Percentiles rank a stretch among this genome's conserved stretches.
These are phyloP conservation scores for Mechanitis mazaeus DNA, from an alignment of 2,888 invertebrate species.

Conservation along the genomic window DNA sequence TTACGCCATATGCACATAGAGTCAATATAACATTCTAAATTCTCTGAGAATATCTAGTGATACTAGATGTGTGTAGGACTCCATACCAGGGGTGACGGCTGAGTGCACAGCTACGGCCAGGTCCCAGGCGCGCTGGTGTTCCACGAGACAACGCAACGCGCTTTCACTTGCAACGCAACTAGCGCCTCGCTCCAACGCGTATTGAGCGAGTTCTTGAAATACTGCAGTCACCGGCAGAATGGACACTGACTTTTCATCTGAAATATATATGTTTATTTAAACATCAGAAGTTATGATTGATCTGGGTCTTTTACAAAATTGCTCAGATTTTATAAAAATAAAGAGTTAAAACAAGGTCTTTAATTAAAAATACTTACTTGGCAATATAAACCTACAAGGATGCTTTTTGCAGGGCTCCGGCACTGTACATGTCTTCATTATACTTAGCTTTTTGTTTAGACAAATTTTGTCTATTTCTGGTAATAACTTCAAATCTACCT, in stretches of 20 bases:
- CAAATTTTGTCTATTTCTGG: conserved; percentile 40
- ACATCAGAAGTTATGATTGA: not conserved
- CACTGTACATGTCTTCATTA: conserved; percentile 37
- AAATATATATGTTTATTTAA: not conserved
- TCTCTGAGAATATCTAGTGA: not conserved
- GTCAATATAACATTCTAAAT: too few relatives aligned
- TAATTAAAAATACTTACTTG: conserved; percentile 43
- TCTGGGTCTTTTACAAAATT: not conserved
- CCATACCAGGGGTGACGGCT: conserved; percentile 37
- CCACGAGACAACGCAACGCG: conserved; percentile 49
- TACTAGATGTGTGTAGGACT: not conserved
- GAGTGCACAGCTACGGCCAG: conserved; percentile 48
- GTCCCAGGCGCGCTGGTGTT: conserved; percentile 44
- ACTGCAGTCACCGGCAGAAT: conserved; percentile 50
- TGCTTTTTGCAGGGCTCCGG: conserved; percentile 60
- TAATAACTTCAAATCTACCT: conserved; percentile 49
- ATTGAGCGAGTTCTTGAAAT: conserved; percentile 48
- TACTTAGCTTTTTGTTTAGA: conserved; percentile 33
- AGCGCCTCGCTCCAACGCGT: conserved; percentile 38
- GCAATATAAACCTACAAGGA: conserved; percentile 55
- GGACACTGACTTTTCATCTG: conserved; percentile 47
- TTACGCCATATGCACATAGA: too few relatives aligned
- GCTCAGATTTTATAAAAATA: not conserved
- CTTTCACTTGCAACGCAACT: conserved; percentile 45
- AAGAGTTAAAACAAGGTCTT: not conserved